Percentiles rank a stretch among this genome's conserved stretches.
Evolutionary conservation across 2,113 vertebrate species (phyloP).

Genomic region (Coryphaenoides rupestris): DNA sequence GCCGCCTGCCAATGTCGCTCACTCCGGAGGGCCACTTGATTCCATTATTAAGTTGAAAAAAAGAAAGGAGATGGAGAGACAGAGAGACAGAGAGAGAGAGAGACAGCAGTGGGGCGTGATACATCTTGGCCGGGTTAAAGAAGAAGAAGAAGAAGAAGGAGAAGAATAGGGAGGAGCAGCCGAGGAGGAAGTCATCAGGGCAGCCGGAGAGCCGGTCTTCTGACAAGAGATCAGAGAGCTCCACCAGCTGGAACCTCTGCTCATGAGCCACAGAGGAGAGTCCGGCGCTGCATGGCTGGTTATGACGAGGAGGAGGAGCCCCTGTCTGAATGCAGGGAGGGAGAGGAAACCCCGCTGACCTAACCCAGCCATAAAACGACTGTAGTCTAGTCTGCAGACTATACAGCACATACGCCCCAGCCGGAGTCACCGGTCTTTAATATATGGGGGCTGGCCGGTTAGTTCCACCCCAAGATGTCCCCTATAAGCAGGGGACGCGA

Average conservation of each 20-base stretch:
- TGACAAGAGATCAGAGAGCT: conserved; percentile 69
- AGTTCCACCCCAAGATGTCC: neutral
- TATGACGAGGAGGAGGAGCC: no score
- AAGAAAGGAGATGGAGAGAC: no score
- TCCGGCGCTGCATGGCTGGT: neutral
- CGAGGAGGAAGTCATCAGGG: conserved; percentile 61
- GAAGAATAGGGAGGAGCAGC: conserved; percentile 52
- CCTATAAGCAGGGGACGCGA: conserved; percentile 34
- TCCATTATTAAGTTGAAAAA: conserved; percentile 73
- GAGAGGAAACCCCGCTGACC: neutral
- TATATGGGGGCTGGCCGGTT: neutral
- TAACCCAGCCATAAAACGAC: neutral
- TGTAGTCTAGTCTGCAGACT: neutral
- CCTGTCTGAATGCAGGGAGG: no score
- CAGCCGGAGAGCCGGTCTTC: conserved; percentile 56
- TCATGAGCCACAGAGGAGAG: conserved; percentile 27
- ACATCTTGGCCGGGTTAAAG: conserved; percentile 25
- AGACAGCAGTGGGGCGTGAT: conserved; percentile 21
- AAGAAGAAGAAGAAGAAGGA: conserved; percentile 52
- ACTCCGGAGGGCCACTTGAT: conserved; percentile 60
- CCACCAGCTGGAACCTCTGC: conserved; percentile 57
- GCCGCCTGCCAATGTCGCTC: conserved; percentile 53
- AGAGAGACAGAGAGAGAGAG: conserved; percentile 42
- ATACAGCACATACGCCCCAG: neutral
- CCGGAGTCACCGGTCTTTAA: neutral